Conservation (phyloP, 2,113 vertebrate species). For the Acanthochromis polyacanthus region DNA sequence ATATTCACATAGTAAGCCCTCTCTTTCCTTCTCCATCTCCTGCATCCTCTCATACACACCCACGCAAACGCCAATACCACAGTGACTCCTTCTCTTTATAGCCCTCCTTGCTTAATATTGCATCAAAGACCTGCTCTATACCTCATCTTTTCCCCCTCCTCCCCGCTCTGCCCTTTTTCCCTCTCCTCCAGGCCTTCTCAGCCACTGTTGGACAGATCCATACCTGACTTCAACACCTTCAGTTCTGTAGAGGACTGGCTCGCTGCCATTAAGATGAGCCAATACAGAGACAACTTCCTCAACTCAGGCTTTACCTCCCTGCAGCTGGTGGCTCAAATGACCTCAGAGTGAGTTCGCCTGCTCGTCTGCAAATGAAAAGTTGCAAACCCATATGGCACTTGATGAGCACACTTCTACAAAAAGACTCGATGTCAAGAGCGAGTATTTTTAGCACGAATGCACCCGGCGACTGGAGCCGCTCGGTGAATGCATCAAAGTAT, state of each 20-base stretch:
- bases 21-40: background rate
- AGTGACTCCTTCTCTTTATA: slow-evolving; percentile 25
- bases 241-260: slow-evolving; percentile 99
- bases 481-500: slow-evolving; percentile 33
- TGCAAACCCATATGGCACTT: slow-evolving; percentile 42
- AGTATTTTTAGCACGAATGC: slow-evolving; percentile 59
- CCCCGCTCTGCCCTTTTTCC: background rate
- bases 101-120: slow-evolving; percentile 48
- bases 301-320: slow-evolving; percentile 97
- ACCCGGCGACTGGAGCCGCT: slow-evolving; percentile 33
- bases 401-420: slow-evolving; percentile 52
- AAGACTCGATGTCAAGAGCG: slow-evolving; percentile 49
- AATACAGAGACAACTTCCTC: slow-evolving; percentile 98
- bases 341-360: slow-evolving; percentile 93
- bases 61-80: slow-evolving; percentile 19
- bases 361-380: slow-evolving; percentile 12
- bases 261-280: slow-evolving; percentile 97
- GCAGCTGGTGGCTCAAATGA: slow-evolving; percentile 97
- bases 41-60: slow-evolving; percentile 9
- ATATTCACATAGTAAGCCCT: background rate
- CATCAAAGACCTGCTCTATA: slow-evolving; percentile 36
- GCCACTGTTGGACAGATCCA: slow-evolving; percentile 96
- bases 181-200: slow-evolving; percentile 92
- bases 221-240: slow-evolving; percentile 98
- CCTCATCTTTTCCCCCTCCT: slow-evolving; percentile 14